Conservation (phyloP, 2,888 invertebrate genomes). For the Cosmia pyralina region DNA sequence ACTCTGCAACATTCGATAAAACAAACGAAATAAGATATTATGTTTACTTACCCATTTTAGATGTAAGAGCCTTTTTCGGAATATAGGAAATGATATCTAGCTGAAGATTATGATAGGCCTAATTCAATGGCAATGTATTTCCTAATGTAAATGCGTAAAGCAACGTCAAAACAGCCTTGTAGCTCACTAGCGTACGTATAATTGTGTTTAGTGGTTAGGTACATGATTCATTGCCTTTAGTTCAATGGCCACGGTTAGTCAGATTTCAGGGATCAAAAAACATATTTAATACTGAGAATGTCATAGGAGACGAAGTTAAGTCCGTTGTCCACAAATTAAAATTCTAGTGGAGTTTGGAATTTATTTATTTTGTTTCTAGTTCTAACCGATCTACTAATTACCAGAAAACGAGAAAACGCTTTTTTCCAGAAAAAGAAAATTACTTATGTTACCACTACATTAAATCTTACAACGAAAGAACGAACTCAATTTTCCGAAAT, state of each 20-base stretch:
- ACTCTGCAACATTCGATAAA: slow-evolving; percentile 90
- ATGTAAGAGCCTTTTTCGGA: neutral
- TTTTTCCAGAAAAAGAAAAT: slow-evolving; percentile 3
- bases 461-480: slow-evolving; percentile 30
- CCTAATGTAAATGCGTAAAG: neutral
- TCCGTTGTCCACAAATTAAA: neutral
- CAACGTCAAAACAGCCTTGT: neutral
- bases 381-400: neutral
- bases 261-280: slow-evolving; percentile 13
- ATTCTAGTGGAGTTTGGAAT: neutral
- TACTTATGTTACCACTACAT: slow-evolving; percentile 13
- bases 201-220: slow-evolving; percentile 17
- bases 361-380: neutral
- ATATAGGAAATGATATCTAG: neutral
- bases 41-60: neutral
- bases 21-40: slow-evolving; percentile 14
- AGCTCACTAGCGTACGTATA: neutral
- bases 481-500: slow-evolving; percentile 51
- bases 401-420: neutral
- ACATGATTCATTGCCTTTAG: slow-evolving; percentile 27
- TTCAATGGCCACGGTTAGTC: slow-evolving; percentile 20
- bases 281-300: neutral
- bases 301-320: slow-evolving; percentile 3
- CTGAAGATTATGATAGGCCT: neutral
- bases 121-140: neutral